phyloP scores from a whole-genome alignment of 2,797 vertebrate species.

The Mergus octosetaceus region DNA sequence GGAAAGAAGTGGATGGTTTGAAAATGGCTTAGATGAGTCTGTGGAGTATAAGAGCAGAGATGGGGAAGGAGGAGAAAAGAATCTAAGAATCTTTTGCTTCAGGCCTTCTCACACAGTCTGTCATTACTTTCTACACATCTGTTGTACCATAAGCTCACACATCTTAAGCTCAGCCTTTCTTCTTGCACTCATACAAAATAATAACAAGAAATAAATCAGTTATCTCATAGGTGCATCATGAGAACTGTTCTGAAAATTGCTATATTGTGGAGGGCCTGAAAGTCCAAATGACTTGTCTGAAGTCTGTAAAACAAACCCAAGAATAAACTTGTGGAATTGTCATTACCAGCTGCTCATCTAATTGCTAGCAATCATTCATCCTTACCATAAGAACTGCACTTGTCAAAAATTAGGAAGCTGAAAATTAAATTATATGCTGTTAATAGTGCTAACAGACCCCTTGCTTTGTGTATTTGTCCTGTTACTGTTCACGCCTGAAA shows the following conservation, averaged over 20 bases:
- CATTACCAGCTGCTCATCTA: not conserved
- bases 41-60: not conserved
- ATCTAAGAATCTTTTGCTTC: not conserved
- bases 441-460: not conserved
- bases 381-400: not conserved
- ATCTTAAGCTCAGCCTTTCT: not conserved
- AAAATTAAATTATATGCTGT: not conserved
- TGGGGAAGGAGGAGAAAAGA: not conserved
- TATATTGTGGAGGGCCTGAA: not conserved
- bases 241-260: not conserved
- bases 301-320: not conserved
- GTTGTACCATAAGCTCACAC: not conserved
- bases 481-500: not conserved
- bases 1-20: not conserved
- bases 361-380: not conserved
- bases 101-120: not conserved
- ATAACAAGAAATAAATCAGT: not conserved
- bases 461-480: not conserved
- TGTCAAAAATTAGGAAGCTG: not conserved
- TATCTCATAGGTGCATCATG: not conserved
- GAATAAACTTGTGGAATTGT: not conserved
- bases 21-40: not conserved
- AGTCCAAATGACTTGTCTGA: not conserved
- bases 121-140: not conserved
- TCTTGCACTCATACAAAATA: not conserved